These are phyloP conservation scores for Bubalus kerabau DNA, from an alignment of 2,113 vertebrate genomes.

Conservation along the genomic window DNA sequence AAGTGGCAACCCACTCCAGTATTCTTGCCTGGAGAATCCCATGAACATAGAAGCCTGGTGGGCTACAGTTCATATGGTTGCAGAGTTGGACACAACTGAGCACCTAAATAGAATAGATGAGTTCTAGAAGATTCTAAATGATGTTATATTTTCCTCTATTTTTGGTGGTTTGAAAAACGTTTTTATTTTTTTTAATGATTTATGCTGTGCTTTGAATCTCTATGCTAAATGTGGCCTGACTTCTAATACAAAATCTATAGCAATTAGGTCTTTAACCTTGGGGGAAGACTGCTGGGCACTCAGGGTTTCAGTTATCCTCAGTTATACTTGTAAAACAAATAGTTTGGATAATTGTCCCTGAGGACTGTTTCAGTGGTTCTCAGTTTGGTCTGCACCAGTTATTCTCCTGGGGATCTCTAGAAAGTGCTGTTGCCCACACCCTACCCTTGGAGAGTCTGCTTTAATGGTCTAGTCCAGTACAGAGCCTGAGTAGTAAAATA, in stretches of 20 bases:
- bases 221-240: neutral
- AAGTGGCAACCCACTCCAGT: neutral
- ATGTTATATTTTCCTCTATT: neutral
- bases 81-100: neutral
- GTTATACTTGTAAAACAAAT: neutral
- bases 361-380: neutral
- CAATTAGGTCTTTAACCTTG: neutral
- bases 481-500: neutral
- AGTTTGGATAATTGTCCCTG: neutral
- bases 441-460: neutral
- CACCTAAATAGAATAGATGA: neutral
- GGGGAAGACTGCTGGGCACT: neutral
- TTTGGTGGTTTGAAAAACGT: neutral
- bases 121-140: neutral
- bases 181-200: neutral
- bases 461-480: neutral
- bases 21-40: neutral
- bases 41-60: neutral
- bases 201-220: neutral
- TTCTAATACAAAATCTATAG: neutral
- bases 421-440: neutral
- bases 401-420: neutral
- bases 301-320: neutral
- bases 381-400: neutral
- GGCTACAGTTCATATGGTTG: rapidly evolving